Evolutionary conservation across 2,888 invertebrate genomes (phyloP), one percentile per base, ranked within the genome.

Genomic region (Gonocerus acuteangulatus): DNA sequence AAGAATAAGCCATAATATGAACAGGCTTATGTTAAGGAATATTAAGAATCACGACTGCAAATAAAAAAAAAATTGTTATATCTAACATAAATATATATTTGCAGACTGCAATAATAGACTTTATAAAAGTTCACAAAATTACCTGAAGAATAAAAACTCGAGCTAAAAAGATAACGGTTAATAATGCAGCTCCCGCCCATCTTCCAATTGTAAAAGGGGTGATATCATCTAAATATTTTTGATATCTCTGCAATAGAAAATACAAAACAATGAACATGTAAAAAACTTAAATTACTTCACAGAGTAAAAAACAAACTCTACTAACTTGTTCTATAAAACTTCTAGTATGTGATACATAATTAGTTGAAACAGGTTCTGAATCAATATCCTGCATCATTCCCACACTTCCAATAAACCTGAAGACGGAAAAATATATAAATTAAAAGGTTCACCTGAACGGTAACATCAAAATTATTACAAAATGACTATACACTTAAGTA

Each of bases 141-240:
- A 89, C 89, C 83, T 89, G 91, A 73, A 86, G 82, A 69, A 87
- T 76, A 73, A 91, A 79, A 76, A 94, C 85, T 76, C 92, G 82
- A 71, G 89, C 76, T 72, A 89, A 77, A 77, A 93, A 94, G 73
- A 83, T 72, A 64, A 83, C 70, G 73, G 91, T 74, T 68, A 93
- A 76, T 65, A 83, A 74, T 69, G 82, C 75, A 66, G 88, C 86
- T 70, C 84, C 84, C 62, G 80, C 75, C 94, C 94, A 94, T 78
- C 94, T 82, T 69, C 84, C 82, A 72, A 82, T 80, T 66, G 83
- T 78, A 73, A 89, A 86, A 62, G 93, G 92, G 69, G 92, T 92
- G 82, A 89, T 89, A 73, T 82, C 82, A 77, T 93, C 93, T 77
- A 93, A 78, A 69, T 85, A 81, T 72, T 86, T 85, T 80, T 92